Evolutionary conservation across 2,113 vertebrate species (phyloP), one percentile per base, ranked within the genome.

Genomic region (Pogona vitticeps): DNA sequence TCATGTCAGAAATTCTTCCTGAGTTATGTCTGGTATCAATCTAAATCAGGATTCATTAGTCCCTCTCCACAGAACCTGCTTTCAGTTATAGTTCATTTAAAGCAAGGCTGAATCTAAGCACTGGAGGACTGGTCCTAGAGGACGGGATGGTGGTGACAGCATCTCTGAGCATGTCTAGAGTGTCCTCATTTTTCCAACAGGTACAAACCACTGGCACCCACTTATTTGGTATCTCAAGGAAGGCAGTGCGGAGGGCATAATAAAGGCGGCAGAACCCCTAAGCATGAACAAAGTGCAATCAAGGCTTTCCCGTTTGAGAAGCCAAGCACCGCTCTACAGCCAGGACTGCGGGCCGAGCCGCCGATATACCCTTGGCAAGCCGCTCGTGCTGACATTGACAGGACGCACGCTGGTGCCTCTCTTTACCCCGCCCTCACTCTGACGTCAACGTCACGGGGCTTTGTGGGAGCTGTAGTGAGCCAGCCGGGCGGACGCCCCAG

Each of bases 391-490:
- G 83, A 84, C 67, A 67, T 73, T 76, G 87, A 80, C 76, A 76
- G 76, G 83, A 79, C 58, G 70, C 68, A 31, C 36, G 76, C 87
- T 18, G 70, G 67, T 73, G 82, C 61, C 70, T 73, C 58, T 84
- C 40, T 20, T 42, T 7, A 70, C 79, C 31, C 84, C 82, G 78
- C 80, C 85, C 63, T 72, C 42, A 9, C 36, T 46, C 20, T 58
- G 26, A 31, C 86, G 86, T 36, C 91, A 76, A 17, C 23, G 12
- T 21, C 38, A 79, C 85, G 23, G 58, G 89, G 96, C 89, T 91
- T 91, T 67, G 40, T 92, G 97, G 97, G 90, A 92, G 65, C 80
- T 93, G 97, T 96, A 96, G 97, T 98, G 86, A 63, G 18, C n/a
- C 17, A 31, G 17, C 10, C 0, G 21, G 80, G 31, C 1, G 86